These are phyloP conservation scores for Oligia latruncula DNA, from an alignment of 2,888 invertebrate genomes.

Conservation along the genomic window DNA sequence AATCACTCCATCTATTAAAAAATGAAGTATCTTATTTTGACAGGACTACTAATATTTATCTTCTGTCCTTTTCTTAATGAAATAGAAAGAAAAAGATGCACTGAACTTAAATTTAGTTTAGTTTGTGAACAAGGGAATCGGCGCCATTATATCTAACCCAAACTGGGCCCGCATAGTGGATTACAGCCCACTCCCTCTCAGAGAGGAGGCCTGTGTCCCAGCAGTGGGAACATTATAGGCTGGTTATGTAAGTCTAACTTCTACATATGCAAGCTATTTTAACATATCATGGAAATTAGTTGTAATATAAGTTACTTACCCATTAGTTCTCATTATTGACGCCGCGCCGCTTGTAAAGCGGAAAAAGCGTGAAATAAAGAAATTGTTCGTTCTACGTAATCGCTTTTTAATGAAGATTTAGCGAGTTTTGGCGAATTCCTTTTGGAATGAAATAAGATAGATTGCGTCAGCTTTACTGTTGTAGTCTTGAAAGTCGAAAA, in stretches of 20 bases:
- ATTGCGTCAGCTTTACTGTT: conserved; percentile 34
- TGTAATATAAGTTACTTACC: conserved; percentile 9
- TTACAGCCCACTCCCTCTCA: too few relatives aligned
- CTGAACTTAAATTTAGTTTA: too few relatives aligned
- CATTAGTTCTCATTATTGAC: conserved; percentile 41
- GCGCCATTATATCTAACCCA: too few relatives aligned
- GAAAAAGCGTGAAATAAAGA: conserved; percentile 32
- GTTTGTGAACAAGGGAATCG: too few relatives aligned
- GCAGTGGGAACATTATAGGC: not conserved
- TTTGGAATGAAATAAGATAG: conserved; percentile 50
- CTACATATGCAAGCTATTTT: not conserved
- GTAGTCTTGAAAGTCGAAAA: conserved; percentile 7
- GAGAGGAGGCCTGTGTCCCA: too few relatives aligned
- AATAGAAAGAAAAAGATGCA: too few relatives aligned
- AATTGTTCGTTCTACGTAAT: conserved; percentile 51
- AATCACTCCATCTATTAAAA: too few relatives aligned
- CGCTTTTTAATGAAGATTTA: conserved; percentile 66
- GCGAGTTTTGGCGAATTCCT: conserved; percentile 48
- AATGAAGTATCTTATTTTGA: too few relatives aligned
- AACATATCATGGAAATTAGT: conserved; percentile 5
- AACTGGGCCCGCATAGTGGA: too few relatives aligned
- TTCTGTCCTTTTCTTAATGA: too few relatives aligned
- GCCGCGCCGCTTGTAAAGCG: conserved; percentile 12
- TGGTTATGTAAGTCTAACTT: not conserved
- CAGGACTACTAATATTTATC: too few relatives aligned